Evolutionary conservation across 2,888 invertebrate species (phyloP), one percentile per base, ranked within the genome.

Genomic region (Torymus tubicola): DNA sequence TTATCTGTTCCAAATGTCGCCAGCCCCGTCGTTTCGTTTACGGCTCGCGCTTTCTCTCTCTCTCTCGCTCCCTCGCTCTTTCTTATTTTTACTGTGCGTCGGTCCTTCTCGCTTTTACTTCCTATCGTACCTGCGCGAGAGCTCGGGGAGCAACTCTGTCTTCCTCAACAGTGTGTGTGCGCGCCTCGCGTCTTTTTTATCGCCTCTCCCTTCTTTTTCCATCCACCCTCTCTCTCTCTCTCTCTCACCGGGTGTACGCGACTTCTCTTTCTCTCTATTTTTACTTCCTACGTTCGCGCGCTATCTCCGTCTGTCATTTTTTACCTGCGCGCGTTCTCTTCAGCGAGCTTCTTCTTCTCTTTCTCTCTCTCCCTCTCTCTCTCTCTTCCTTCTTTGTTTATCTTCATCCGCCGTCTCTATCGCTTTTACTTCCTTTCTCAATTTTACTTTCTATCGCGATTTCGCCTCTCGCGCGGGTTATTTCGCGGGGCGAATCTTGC

Each of bases 1-100:
- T 90, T 90, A 90, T 90, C 90, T 89, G 89, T 89, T 90, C 89
- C 89, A 88, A 90, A 90, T 90, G 90, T 90, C 90, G 90, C 90
- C 89, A 69, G 61, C 53, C 60, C 53, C 42, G 88, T 89, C 89
- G 89, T 90, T 90, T 88, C 90, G 89, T 90, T 90, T 89, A 89
- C 89, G 87, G 87, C 84, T 24, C 24, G 24, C 24, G 24, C 24
- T 24, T 24, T 24, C 24, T 24, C 24, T 24, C n/a, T n/a, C n/a
- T n/a, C n/a, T n/a, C n/a, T n/a, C n/a, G n/a, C n/a, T n/a, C n/a
- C n/a, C n/a, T n/a, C n/a, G n/a, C 24, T 24, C 24, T 24, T 24
- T 24, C 24, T 24, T 24, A 24, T 24, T 24, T 24, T 24, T 24
- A 24, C 24, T 3, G 3, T 24, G 24, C 24, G 24, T 24, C 24